Conservation (phyloP, 2,113 vertebrate species). For the Megalops atlanticus region DNA sequence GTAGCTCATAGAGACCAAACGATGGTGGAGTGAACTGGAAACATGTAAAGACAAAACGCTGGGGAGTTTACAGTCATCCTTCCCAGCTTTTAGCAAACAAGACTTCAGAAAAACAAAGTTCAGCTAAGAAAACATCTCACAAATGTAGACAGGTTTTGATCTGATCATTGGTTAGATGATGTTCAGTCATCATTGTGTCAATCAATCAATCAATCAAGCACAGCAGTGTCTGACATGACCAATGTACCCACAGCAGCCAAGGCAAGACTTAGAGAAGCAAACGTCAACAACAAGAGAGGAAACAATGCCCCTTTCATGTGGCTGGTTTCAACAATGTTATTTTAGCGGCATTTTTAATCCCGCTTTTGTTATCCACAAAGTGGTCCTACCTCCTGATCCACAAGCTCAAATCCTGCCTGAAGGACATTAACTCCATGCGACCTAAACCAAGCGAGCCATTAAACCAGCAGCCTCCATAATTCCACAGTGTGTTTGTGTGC, state of each 20-base stretch:
- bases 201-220: not conserved
- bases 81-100: no score
- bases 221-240: not conserved
- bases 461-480: conserved; percentile 20
- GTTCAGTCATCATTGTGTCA: no score
- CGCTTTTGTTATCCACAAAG: conserved; percentile 11
- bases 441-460: conserved; percentile 2
- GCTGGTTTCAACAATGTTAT: conserved; percentile 20
- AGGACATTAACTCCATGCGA: conserved; percentile 19
- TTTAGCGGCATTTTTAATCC: conserved; percentile 35
- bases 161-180: no score
- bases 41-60: no score
- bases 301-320: conserved; percentile 30
- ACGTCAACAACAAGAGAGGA: not conserved
- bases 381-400: not conserved
- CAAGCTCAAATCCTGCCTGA: not conserved
- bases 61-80: no score
- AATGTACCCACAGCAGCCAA: not conserved
- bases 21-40: no score
- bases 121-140: no score
- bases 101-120: no score
- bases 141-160: no score
- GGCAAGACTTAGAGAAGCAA: not conserved
- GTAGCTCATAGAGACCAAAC: no score
- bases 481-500: conserved; percentile 7